Conservation (phyloP, 2,113 vertebrate genomes). For the Carlito syrichta region DNA sequence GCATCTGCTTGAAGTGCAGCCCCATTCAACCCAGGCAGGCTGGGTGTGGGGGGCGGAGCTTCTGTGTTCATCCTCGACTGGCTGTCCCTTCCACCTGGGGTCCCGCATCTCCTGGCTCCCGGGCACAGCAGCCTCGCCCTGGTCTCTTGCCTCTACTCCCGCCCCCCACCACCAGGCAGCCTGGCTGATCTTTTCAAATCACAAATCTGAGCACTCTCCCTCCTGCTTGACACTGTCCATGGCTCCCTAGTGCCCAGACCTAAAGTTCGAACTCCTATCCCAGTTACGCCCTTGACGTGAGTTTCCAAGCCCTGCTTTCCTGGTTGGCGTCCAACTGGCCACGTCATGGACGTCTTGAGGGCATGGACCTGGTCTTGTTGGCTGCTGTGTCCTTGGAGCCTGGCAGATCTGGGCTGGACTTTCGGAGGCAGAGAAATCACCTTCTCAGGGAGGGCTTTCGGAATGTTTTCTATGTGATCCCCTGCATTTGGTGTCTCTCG, state of each 20-base stretch:
- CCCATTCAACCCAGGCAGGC: too few species aligned
- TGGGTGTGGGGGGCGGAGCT: too few species aligned
- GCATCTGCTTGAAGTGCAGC: background rate
- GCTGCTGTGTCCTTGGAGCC: rapidly evolving
- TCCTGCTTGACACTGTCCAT: background rate
- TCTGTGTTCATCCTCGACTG: rapidly evolving
- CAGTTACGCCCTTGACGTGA: rapidly evolving
- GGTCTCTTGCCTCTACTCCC: background rate
- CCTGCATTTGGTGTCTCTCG: background rate
- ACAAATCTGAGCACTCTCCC: background rate
- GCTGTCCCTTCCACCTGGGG: background rate
- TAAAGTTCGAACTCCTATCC: background rate
- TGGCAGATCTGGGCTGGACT: background rate
- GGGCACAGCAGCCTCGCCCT: background rate
- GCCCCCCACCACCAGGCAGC: background rate
- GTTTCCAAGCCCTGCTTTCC: background rate
- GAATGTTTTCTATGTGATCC: background rate
- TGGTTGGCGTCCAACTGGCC: background rate
- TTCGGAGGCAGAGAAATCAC: background rate
- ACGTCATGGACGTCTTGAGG: rapidly evolving
- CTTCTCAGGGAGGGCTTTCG: background rate
- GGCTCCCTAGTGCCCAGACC: background rate
- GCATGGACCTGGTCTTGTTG: rapidly evolving
- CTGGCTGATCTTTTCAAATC: background rate
- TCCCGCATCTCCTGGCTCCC: rapidly evolving